phyloP scores from a whole-genome alignment of 2,113 vertebrate genomes.

The Tenebrosternarchus preto region DNA sequence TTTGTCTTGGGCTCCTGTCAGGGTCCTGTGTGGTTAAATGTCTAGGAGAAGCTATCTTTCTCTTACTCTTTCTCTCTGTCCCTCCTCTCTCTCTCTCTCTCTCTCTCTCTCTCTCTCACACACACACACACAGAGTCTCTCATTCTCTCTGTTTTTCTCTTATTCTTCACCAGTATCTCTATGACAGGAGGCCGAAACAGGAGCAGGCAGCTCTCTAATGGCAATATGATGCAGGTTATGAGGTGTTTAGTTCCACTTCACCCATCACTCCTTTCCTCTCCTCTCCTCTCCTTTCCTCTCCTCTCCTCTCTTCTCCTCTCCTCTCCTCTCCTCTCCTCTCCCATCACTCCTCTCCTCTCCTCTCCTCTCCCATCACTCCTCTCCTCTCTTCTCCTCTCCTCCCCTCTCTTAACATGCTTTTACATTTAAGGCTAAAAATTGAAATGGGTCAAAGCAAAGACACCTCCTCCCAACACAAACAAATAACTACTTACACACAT shows the following conservation, averaged over 20 bases:
- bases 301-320: not conserved
- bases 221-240: not conserved
- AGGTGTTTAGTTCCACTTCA: constrained; percentile 8
- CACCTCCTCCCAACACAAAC: too few relatives aligned
- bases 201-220: not conserved
- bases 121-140: constrained; percentile 6
- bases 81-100: constrained; percentile 38
- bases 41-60: constrained; percentile 35
- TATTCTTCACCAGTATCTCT: constrained; percentile 5
- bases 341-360: not conserved
- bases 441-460: too few relatives aligned
- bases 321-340: not conserved
- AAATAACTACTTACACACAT: too few relatives aligned
- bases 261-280: not conserved
- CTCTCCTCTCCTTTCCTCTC: not conserved
- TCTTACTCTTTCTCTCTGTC: constrained; percentile 33
- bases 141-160: constrained; percentile 17
- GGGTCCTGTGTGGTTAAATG: constrained; percentile 47
- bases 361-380: not conserved
- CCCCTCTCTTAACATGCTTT: not conserved
- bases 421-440: not conserved
- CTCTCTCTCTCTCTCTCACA: constrained; percentile 10
- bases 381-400: not conserved
- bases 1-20: constrained; percentile 65
- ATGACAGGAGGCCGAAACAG: not conserved